Evolutionary conservation across 2,888 invertebrate species (phyloP).

Genomic region (Erannis defoliaria): DNA sequence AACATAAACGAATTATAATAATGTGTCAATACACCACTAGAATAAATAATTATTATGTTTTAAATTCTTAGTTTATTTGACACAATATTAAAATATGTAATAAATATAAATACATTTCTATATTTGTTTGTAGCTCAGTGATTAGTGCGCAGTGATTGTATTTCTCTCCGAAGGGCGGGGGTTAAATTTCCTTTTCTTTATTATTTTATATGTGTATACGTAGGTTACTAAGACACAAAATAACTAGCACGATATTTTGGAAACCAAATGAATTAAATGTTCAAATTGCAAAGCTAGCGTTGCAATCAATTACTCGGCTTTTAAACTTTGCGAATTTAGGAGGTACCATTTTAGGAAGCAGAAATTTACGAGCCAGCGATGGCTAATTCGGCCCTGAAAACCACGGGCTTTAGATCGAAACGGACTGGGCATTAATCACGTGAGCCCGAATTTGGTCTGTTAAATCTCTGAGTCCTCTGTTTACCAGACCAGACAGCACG

Average conservation of each 20-base stretch:
- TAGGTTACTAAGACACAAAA: too few species aligned
- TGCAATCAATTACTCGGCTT: slow-evolving; percentile 40
- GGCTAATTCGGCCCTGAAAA: slow-evolving; percentile 69
- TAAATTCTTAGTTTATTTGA: too few species aligned
- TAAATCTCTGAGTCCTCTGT: background rate
- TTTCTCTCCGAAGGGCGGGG: too few species aligned
- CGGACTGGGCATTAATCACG: slow-evolving; percentile 66
- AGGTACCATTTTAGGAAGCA: slow-evolving; percentile 53
- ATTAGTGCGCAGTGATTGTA: too few species aligned
- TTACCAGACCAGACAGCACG: too few species aligned
- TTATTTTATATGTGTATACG: too few species aligned
- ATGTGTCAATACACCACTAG: too few species aligned
- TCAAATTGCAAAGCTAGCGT: background rate
- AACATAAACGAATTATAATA: slow-evolving; percentile 12
- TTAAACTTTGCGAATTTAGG: slow-evolving; percentile 45
- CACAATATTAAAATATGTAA: background rate
- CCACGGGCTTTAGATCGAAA: slow-evolving; percentile 67
- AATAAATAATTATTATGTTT: too few species aligned
- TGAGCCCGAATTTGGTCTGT: slow-evolving; percentile 48
- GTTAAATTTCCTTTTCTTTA: too few species aligned
- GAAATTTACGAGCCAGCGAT: slow-evolving; percentile 59
- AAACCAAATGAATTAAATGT: background rate
- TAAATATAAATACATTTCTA: background rate
- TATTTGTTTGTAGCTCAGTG: too few species aligned
- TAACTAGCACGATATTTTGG: background rate